Evolutionary conservation across 2,888 invertebrate species (phyloP), one percentile per base, ranked within the genome.

Genomic region (Podabrus alpinus): DNA sequence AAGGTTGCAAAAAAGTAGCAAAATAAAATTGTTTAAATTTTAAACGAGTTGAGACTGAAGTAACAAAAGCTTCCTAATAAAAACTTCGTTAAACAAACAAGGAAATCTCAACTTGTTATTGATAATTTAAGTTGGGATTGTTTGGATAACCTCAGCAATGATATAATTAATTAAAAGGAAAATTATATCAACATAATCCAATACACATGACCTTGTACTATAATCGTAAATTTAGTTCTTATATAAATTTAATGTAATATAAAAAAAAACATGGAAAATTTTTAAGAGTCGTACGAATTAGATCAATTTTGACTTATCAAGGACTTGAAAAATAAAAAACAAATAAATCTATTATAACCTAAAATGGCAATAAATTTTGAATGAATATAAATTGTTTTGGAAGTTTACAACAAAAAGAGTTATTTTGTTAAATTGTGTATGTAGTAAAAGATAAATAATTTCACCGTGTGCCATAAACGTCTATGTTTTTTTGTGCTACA

Each of bases 391-490:
- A 64, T 64, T 64, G 62, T 64, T 64, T 64, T 64, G 62, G 45
- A 45, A 45, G 45, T 45, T 45, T 45, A n/a, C 62, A 64, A 21
- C 62, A 64, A 64, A 64, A 64, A 64, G 17, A 19, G 62, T 21
- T 19, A 64, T 64, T 64, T 64, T 16, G 21, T 21, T 64, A 64
- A 64, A 64, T 21, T 64, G 62, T 21, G 45, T 45, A 45, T 64
- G 62, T 64, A 72, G 62, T 75, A 72, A 78, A 73, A 77, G 73
- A 69, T 77, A 77, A 77, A 77, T 78, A 75, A 77, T 78, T 78
- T 78, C 75, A 69, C 68, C 72, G 75, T 77, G 74, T 75, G 74
- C 77, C 74, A 78, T 78, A 78, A 78, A 77, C 68, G 77, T 77
- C 78, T 71, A 60, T 69, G 75, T 77, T 77, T 77, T 78, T 76